phyloP scores from a whole-genome alignment of 2,888 invertebrate species.

The Tetheella fluctuosa region DNA sequence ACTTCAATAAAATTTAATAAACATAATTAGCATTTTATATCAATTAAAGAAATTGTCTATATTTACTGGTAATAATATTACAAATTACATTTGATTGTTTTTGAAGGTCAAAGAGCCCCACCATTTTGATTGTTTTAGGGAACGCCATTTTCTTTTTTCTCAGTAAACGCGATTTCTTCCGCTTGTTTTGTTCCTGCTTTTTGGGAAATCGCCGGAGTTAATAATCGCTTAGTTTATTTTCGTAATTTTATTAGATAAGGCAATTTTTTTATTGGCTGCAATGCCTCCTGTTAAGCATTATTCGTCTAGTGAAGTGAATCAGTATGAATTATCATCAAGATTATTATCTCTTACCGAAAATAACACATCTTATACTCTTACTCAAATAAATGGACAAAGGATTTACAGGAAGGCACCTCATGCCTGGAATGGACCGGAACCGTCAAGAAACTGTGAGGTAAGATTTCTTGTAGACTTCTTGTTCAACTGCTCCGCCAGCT shows the following conservation, averaged over 20 bases:
- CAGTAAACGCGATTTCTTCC: constrained; percentile 45
- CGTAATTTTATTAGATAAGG: constrained; percentile 68
- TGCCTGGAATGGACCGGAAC: constrained; percentile 78
- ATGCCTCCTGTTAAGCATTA: constrained; percentile 80
- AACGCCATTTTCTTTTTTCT: constrained; percentile 51
- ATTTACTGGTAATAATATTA: not conserved
- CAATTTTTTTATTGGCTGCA: constrained; percentile 67
- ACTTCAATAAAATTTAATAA: not conserved
- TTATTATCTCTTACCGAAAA: constrained; percentile 79
- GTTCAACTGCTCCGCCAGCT: not conserved
- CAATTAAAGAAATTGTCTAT: not conserved
- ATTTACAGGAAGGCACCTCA: constrained; percentile 86
- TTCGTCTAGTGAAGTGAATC: constrained; percentile 81
- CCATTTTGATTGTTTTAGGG: constrained; percentile 55
- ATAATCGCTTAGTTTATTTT: constrained; percentile 54
- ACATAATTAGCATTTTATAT: not conserved
- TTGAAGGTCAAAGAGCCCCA: constrained; percentile 45
- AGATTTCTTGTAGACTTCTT: constrained; percentile 21
- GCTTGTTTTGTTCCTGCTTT: constrained; percentile 37
- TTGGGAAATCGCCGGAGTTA: constrained; percentile 55
- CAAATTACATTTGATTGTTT: not conserved
- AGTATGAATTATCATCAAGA: constrained; percentile 81
- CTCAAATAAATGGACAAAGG: constrained; percentile 88
- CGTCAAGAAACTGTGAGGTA: constrained; percentile 87
- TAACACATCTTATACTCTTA: constrained; percentile 77